Evolutionary conservation across 2,888 invertebrate genomes (phyloP).

Genomic region (Patella ulyssiponensis): DNA sequence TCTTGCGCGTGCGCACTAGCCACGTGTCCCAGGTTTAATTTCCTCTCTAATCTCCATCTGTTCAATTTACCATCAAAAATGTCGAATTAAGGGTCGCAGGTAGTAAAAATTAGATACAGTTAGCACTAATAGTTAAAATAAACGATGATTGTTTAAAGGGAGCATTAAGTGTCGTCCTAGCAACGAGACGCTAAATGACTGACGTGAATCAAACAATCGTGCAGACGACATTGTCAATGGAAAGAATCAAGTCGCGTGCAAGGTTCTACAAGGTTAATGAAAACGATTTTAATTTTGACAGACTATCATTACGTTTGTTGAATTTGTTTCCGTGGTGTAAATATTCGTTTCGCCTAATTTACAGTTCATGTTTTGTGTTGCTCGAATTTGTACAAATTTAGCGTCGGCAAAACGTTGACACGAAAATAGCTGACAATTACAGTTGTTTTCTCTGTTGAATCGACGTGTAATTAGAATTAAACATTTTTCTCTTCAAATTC

Average conservation of each 20-base stretch:
- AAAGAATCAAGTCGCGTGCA: conserved; percentile 11
- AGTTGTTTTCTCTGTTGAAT: not conserved
- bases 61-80: conserved; percentile 6
- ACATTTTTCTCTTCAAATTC: no score
- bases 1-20: conserved; percentile 3
- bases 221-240: conserved; percentile 1
- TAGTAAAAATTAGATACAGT: conserved; percentile 11
- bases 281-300: conserved; percentile 9
- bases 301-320: conserved; percentile 24
- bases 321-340: conserved; percentile 24
- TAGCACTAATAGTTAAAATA: not conserved
- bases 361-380: conserved; percentile 7
- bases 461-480: no score
- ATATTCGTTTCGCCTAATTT: conserved; percentile 12
- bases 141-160: conserved; percentile 5
- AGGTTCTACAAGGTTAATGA: conserved; percentile 5
- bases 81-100: not conserved
- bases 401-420: not conserved
- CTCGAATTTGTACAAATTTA: conserved; percentile 5
- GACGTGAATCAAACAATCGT: conserved; percentile 7
- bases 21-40: conserved; percentile 23
- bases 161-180: conserved; percentile 5
- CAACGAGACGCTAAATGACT: conserved; percentile 9
- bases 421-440: not conserved
- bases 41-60: conserved; percentile 18